These are phyloP conservation scores for Asarcornis scutulata DNA, from an alignment of 2,113 vertebrate genomes.

Conservation along the genomic window DNA sequence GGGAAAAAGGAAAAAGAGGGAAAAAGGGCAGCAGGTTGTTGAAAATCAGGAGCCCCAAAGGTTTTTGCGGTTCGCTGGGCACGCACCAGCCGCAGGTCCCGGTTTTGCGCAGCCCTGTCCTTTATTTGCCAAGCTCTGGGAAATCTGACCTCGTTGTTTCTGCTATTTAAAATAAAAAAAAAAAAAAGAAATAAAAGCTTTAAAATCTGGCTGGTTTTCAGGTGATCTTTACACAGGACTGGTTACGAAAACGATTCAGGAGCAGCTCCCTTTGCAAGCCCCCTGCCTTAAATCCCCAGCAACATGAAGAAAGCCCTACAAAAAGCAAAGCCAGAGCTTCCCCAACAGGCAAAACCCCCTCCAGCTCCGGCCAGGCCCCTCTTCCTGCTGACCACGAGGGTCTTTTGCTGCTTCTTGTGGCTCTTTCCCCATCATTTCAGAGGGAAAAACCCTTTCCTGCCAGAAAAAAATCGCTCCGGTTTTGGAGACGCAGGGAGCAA, in stretches of 20 bases:
- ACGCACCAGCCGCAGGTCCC: no score
- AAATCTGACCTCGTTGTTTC: neutral
- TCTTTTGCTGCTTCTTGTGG: slow-evolving; percentile 20
- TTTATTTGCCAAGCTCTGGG: neutral
- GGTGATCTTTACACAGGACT: neutral
- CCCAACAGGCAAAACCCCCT: neutral
- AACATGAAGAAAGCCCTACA: neutral
- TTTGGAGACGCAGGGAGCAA: neutral
- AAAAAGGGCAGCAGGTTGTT: no score
- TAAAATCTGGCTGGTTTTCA: neutral
- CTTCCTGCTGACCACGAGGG: neutral
- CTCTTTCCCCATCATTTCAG: neutral
- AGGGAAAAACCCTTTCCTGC: neutral
- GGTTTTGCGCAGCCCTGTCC: no score
- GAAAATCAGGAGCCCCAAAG: no score
- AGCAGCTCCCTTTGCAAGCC: neutral
- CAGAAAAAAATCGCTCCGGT: no score
- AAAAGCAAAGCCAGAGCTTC: neutral
- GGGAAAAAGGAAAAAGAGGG: no score
- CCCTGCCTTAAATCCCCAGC: neutral
- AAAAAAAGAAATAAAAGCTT: no score
- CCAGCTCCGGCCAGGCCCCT: neutral
- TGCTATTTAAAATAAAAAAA: neutral
- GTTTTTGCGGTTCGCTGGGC: no score
- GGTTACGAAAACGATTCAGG: neutral